Percentiles rank a stretch among this genome's conserved stretches.
phyloP scores from a whole-genome alignment of 2,888 invertebrate genomes.

The Anorthoa munda region DNA sequence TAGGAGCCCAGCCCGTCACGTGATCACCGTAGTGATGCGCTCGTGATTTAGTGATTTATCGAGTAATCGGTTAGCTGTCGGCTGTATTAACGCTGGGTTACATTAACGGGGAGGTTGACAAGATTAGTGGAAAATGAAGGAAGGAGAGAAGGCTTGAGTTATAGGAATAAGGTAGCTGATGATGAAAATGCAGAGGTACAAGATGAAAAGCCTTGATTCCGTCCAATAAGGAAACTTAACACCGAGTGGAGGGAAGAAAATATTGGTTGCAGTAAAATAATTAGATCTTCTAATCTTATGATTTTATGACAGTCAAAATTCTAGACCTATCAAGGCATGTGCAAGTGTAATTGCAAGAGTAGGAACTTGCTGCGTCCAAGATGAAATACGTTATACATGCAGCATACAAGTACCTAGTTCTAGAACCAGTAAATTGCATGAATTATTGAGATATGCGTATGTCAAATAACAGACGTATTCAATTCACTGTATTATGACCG shows the following conservation, averaged over 20 bases:
- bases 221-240: background rate
- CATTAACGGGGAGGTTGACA: background rate
- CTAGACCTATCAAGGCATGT: background rate
- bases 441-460: conserved; percentile 45
- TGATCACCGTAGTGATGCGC: conserved; percentile 77
- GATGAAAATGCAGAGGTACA: background rate
- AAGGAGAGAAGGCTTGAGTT: background rate
- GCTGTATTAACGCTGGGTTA: background rate
- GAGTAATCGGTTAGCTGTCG: conserved; percentile 51
- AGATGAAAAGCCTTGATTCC: background rate
- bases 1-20: conserved; percentile 75
- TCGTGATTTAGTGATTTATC: conserved; percentile 73
- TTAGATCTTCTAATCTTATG: too few species aligned
- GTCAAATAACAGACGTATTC: conserved; percentile 45
- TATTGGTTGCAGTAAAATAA: background rate
- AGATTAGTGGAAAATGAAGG: background rate
- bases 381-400: background rate
- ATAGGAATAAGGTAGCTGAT: too few species aligned
- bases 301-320: background rate
- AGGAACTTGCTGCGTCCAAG: background rate
- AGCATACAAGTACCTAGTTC: background rate
- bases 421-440: conserved; percentile 39
- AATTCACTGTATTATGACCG: conserved; percentile 40
- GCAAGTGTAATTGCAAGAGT: background rate
- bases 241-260: background rate